Evolutionary conservation across 2,888 invertebrate genomes (phyloP).

Genomic region (Erebia aethiops): DNA sequence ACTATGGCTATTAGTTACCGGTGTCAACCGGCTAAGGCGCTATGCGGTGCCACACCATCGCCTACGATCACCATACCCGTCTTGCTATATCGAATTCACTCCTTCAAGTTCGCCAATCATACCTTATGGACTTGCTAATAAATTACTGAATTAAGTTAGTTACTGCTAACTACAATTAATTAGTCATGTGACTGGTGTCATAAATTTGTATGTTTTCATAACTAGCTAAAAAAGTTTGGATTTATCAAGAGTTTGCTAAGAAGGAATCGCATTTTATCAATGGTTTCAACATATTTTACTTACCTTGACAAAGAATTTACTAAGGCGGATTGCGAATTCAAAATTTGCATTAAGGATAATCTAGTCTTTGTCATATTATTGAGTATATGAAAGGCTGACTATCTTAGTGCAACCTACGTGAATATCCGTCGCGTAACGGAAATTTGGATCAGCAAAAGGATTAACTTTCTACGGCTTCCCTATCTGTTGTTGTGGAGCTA

Average conservation of each 20-base stretch:
- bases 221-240: not conserved
- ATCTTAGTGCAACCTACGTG: conserved; percentile 13
- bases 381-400: not conserved
- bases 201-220: not conserved
- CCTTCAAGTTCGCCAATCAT: not conserved
- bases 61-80: not conserved
- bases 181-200: too few species aligned
- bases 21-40: conserved; percentile 4
- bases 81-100: not conserved
- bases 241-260: not conserved
- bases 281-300: not conserved
- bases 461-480: conserved; percentile 30
- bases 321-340: not conserved
- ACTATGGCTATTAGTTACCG: not conserved
- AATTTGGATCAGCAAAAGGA: conserved; percentile 25
- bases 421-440: conserved; percentile 19
- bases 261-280: not conserved
- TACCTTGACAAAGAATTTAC: not conserved
- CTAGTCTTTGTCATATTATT: not conserved
- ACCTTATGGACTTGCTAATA: not conserved
- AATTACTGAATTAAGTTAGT: not conserved
- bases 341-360: not conserved
- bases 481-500: conserved; percentile 9
- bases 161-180: too few species aligned
- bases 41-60: not conserved